A percentile compares a stretch with the other conserved stretches of the same genome.
Conservation (phyloP, 2,888 invertebrate species). For the Lepeophtheirus nordmannii region DNA sequence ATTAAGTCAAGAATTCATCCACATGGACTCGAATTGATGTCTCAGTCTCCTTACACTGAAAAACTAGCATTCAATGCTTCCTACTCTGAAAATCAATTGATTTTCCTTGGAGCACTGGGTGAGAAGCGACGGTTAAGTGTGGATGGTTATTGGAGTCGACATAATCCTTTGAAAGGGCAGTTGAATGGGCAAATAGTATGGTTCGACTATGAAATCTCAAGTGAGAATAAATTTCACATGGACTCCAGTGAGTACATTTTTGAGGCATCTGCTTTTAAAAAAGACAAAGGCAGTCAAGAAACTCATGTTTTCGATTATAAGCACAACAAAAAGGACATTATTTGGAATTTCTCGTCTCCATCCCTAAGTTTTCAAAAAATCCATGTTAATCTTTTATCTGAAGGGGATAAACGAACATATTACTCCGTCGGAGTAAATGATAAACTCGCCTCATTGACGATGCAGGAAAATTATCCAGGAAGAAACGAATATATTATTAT, state of each 20-base stretch:
- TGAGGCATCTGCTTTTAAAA: not conserved
- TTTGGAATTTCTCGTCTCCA: not conserved
- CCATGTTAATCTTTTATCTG: not conserved
- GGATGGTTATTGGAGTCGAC: not conserved
- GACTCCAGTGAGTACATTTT: not conserved
- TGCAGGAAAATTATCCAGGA: not conserved
- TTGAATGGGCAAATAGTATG: not conserved
- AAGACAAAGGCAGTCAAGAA: not conserved
- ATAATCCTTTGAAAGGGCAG: not conserved
- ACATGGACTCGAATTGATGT: not conserved
- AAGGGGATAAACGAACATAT: not conserved
- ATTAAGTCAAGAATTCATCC: not conserved
- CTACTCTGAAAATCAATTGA: not conserved
- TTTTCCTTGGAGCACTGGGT: not conserved
- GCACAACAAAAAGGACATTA: not conserved
- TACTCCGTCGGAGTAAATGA: not conserved
- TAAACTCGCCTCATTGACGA: not conserved
- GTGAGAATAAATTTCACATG: not conserved
- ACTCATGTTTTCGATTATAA: not conserved
- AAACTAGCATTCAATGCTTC: not conserved
- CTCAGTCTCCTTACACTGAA: not conserved
- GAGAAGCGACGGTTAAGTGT: not conserved
- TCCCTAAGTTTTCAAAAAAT: not conserved
- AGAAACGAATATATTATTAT: not conserved
- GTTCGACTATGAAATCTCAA: not conserved